Evolutionary conservation across 2,113 vertebrate species (phyloP), one percentile per base, ranked within the genome.

Genomic region (Isichthys henryi): DNA sequence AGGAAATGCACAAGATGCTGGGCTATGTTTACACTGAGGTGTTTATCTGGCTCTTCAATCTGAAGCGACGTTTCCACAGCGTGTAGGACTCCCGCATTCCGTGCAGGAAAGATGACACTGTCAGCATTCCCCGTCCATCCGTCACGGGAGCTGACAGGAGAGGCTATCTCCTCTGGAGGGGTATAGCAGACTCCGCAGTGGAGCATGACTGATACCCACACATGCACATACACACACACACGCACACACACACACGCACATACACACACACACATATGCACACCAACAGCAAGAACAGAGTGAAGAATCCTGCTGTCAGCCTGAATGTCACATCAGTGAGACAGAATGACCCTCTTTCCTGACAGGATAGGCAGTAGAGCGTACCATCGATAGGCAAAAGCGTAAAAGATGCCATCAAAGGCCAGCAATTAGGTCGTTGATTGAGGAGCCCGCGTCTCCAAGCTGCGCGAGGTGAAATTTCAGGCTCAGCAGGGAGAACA

Each of bases 391-490:
- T n/a, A 53, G 83, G 83, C 19, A n/a, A 27, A 48, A 17, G 46
- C 87, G 11, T 48, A 74, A 88, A 70, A 88, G 49, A 82, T 53
- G 46, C 17, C 15, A 83, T 15, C 49, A 31, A 48, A 53, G 35
- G 5, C 74, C 74, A 56, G n/a, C 77, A 39, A 89, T 53, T 19
- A 49, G 66, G 48, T 80, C 9, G 45, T 45, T 83, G 74, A 56
- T 82, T 56, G 77, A 89, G 53, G 39, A 74, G 70, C 50, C 31
- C 49, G 3, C 3, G 6, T n/a, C 50, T 27, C 10, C 3, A 7
- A 74, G 48, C 70, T 56, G 48, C 3, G n/a, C 31, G 31, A 50
- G 52, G 50, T 52, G 66, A 89, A 53, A 89, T 89, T 89, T 82
- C 74, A 80, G 74, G 35, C 31, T n/a, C 19, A 35, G 35, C 48